Evolutionary conservation across 2,113 vertebrate species (phyloP), one percentile per base, ranked within the genome.

Genomic region (Eclectus roratus): DNA sequence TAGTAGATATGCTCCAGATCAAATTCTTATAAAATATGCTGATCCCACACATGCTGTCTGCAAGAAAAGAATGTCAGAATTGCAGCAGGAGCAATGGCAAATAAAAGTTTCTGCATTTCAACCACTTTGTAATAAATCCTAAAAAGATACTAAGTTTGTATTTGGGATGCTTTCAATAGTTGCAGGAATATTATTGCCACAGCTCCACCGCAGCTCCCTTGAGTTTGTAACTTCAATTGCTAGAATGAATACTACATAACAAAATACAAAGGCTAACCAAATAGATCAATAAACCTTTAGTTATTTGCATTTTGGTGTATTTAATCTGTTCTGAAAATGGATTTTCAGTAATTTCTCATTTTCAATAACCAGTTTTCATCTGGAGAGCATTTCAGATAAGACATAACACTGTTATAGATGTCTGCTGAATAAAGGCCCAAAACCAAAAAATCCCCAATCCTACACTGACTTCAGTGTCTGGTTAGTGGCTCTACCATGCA

Each of bases 311-410:
- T 72, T 66, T 3, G 5, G 2, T 2, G 1, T 19, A 60, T 50
- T 80, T 52, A 41, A 18, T 39, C 46, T 52, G 65, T 66, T 53
- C 24, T 64, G 16, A 64, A 79, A 80, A 86, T 11, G 2, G 63
- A 23, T 86, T 93, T 80, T 76, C 56, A 53, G 24, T 76, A 35
- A 64, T 76, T 80, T 91, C 17, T 90, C 10, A 61, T 88, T 94
- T 92, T 66, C 18, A 35, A 2, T 10, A 53, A n/a, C 29, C 23
- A 31, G 39, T 70, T 87, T 91, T 87, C 14, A 39, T 25, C 13
- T 50, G 4, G 18, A 65, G 17, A 73, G 5, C 43, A 23, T 33
- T 68, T 80, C 19, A 50, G 39, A 33, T 50, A 61, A 70, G 35
- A 37, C 4, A 19, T 28, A 52, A 61, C 11, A 11, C 16, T 74